Percentiles rank a stretch among this genome's conserved stretches.
Conservation (phyloP, 2,113 vertebrate genomes). For the Hypomesus transpacificus region DNA sequence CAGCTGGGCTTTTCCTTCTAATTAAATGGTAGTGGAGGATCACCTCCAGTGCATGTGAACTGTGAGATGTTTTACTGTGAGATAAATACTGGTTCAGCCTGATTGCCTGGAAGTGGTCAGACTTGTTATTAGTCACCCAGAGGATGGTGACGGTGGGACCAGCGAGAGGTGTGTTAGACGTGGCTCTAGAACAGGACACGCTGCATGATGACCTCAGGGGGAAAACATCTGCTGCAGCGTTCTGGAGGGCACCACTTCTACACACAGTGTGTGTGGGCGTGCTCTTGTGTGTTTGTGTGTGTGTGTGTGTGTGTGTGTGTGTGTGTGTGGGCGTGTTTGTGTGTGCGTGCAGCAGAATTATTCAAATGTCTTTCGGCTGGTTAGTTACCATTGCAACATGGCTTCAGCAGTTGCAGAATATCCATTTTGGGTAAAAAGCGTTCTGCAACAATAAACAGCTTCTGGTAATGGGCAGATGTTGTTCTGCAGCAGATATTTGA, state of each 20-base stretch:
- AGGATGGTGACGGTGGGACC: no score
- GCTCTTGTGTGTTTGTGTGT: conserved; percentile 24
- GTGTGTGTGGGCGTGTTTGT: conserved; percentile 15
- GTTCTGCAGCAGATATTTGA: conserved; percentile 55
- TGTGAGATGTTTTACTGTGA: no score
- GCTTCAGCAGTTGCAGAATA: conserved; percentile 65
- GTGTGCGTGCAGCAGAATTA: conserved; percentile 38
- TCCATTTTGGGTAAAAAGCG: conserved; percentile 72
- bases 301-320: conserved; percentile 18
- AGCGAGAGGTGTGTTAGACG: no score
- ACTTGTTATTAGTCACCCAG: no score
- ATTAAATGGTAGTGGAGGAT: no score
- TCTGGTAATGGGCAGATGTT: conserved; percentile 65
- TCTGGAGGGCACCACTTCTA: not conserved
- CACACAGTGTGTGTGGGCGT: no score
- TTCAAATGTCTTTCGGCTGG: conserved; percentile 43
- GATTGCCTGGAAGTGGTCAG: no score
- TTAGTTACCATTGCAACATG: conserved; percentile 65
- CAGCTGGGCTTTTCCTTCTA: no score
- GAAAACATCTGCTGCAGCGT: conserved; percentile 51
- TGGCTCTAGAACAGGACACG: conserved; percentile 16
- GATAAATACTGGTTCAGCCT: no score
- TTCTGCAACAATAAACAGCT: conserved; percentile 67
- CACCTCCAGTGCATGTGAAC: no score
- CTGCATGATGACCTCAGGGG: conserved; percentile 33